Base-by-base conservation (phyloP, 1,140 invertebrate genomes). In the Pogonognathellus flavescens region DNA sequence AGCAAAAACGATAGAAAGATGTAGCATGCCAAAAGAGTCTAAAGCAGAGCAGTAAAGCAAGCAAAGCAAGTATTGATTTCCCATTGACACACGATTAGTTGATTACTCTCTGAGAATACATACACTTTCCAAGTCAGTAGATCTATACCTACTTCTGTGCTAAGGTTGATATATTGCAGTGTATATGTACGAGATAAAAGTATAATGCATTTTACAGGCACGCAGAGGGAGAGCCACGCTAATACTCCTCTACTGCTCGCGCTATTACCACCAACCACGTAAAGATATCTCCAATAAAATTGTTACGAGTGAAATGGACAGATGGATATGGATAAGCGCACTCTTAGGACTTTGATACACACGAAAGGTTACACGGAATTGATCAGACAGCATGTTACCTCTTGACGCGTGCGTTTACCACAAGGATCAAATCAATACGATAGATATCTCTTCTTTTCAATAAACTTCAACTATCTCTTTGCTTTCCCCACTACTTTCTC, bases 21-120 rank as follows among this genome's bases (percentile, higher is more conserved):
- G 22, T 55, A 55, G 53, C 16, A 55, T 25, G 16, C 16, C n/a
- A 13, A 20, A 31, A 8, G 25, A 66, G 22, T 66, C 22, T 25
- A 20, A 31, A 66, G 25, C 70, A 76, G 31, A 31, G 41, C 70
- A 76, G 41, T 76, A 50, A 76, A 50, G 22, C 62, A 66, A 66
- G 62, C 20, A 66, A 66, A 66, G 62, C 62, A 66, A 66, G n/a
- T 87, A 87, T 87, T 87, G 86, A 87, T 87, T 87, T 87, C 66
- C 70, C 86, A 87, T 87, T 87, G 86, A 87, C 83, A 85, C 80
- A 85, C 86, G 83, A 84, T 87, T 87, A 87, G 86, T 86, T 87
- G 86, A 87, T 87, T 85, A 87, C 81, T 85, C 70, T 25, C 55
- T 49, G 76, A 86, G 53, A 80, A 84, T 84, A 76, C 81, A 83